These are phyloP conservation scores for Chrysemys picta DNA, from an alignment of 2,113 vertebrate species.

Conservation along the genomic window DNA sequence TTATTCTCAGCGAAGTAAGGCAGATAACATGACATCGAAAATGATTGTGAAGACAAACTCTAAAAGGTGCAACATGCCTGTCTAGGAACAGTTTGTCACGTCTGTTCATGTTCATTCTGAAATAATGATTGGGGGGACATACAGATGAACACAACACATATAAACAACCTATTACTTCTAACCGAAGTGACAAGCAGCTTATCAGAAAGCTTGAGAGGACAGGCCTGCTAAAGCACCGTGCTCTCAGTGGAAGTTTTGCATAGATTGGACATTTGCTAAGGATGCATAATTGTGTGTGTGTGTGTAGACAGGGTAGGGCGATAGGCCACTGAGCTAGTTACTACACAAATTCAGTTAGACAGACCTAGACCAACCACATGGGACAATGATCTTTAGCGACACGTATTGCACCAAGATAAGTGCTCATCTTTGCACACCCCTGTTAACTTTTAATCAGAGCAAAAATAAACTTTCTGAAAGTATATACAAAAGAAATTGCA, in stretches of 20 bases:
- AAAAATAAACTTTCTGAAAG: conserved; percentile 85
- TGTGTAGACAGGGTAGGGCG: conserved; percentile 45
- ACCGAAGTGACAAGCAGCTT: conserved; percentile 57
- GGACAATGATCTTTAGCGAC: conserved; percentile 74
- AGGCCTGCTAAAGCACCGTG: conserved; percentile 57
- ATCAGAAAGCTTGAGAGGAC: conserved; percentile 62
- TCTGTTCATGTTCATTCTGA: conserved; percentile 1
- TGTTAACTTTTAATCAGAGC: conserved; percentile 81
- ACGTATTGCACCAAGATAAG: conserved; percentile 85
- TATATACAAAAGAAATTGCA: conserved; percentile 84
- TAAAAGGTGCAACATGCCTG: conserved; percentile 68
- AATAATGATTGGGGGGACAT: neutral
- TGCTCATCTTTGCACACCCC: conserved; percentile 82
- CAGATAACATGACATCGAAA: conserved; percentile 61
- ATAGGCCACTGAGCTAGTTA: conserved; percentile 23
- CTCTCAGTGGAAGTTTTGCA: conserved; percentile 78
- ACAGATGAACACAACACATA: neutral
- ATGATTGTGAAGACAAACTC: conserved; percentile 15
- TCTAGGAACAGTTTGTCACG: conserved; percentile 45
- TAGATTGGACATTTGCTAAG: conserved; percentile 78
- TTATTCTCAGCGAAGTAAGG: conserved; percentile 55
- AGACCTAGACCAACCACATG: conserved; percentile 57
- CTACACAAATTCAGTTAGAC: conserved; percentile 44
- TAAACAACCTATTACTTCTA: neutral
- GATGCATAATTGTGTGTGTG: conserved; percentile 70